phyloP scores from a whole-genome alignment of 1,140 invertebrate species.

The Drosophila nasuta region DNA sequence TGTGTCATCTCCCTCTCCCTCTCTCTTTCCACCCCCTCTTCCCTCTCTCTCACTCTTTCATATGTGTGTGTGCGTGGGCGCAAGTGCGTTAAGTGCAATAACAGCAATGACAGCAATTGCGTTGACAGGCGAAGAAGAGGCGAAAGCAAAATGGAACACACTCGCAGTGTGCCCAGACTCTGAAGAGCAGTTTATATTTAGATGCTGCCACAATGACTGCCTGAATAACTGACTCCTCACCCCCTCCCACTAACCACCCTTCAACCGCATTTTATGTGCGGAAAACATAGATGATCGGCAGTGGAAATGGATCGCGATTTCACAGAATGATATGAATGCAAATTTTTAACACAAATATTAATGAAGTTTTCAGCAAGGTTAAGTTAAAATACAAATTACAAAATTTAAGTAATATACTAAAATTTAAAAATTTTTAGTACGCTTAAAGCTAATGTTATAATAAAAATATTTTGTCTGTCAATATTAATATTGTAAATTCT shows the following conservation, averaged over 20 bases:
- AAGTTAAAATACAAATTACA: too few relatives aligned
- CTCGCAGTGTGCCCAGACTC: conserved; percentile 33
- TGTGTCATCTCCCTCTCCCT: conserved; percentile 26
- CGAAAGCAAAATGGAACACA: conserved; percentile 65
- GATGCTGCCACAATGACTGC: conserved; percentile 53
- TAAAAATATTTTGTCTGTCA: too few relatives aligned
- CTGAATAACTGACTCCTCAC: conserved; percentile 13
- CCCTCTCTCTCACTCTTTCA: background rate
- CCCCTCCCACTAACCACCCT: background rate
- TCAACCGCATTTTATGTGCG: too few relatives aligned
- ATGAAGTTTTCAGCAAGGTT: too few relatives aligned
- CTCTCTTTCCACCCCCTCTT: background rate
- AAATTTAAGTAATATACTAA: too few relatives aligned
- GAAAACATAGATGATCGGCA: too few relatives aligned
- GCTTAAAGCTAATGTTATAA: too few relatives aligned
- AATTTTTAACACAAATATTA: too few relatives aligned
- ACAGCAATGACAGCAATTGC: conserved; percentile 79
- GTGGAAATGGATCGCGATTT: too few relatives aligned
- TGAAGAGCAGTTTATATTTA: conserved; percentile 78
- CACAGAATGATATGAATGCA: too few relatives aligned
- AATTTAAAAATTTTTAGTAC: too few relatives aligned
- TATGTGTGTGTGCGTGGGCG: conserved; percentile 47
- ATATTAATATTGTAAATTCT: too few relatives aligned
- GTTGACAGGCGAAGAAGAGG: conserved; percentile 58
- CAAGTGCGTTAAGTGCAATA: conserved; percentile 81